phyloP scores from a whole-genome alignment of 2,888 invertebrate genomes.

The Athalia circularis region DNA sequence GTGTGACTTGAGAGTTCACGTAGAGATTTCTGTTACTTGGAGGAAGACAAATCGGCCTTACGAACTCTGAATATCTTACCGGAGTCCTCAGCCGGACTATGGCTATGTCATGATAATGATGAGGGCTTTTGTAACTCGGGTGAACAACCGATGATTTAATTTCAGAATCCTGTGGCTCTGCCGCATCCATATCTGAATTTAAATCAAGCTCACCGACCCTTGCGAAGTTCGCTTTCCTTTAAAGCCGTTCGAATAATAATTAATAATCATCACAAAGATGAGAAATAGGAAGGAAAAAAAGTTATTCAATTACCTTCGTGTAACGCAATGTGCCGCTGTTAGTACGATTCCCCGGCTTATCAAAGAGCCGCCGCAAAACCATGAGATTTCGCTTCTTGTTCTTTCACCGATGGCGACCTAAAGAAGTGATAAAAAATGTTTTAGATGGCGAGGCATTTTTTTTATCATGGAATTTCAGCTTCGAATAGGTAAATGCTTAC shows the following conservation, averaged over 20 bases:
- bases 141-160: constrained; percentile 49
- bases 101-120: constrained; percentile 56
- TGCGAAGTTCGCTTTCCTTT: constrained; percentile 53
- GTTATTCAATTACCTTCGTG: constrained; percentile 49
- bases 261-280: background rate
- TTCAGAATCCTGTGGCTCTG: constrained; percentile 51
- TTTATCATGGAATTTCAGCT: background rate
- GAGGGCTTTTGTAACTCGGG: constrained; percentile 52
- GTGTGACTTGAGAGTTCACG: constrained; percentile 43
- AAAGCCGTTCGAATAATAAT: background rate
- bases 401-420: constrained; percentile 54
- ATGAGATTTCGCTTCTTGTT: constrained; percentile 45
- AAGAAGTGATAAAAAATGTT: background rate
- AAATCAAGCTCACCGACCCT: constrained; percentile 58
- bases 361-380: constrained; percentile 57
- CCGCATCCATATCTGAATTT: constrained; percentile 48
- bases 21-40: constrained; percentile 21
- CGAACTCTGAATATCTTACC: constrained; percentile 47
- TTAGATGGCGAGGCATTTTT: too few relatives aligned
- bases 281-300: background rate
- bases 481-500: constrained; percentile 42
- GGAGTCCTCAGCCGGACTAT: constrained; percentile 49
- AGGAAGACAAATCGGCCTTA: constrained; percentile 55
- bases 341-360: constrained; percentile 52
- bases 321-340: constrained; percentile 60